Evolutionary conservation across 2,113 vertebrate genomes (phyloP), one percentile per base, ranked within the genome.

Genomic region (Pheucticus melanocephalus): DNA sequence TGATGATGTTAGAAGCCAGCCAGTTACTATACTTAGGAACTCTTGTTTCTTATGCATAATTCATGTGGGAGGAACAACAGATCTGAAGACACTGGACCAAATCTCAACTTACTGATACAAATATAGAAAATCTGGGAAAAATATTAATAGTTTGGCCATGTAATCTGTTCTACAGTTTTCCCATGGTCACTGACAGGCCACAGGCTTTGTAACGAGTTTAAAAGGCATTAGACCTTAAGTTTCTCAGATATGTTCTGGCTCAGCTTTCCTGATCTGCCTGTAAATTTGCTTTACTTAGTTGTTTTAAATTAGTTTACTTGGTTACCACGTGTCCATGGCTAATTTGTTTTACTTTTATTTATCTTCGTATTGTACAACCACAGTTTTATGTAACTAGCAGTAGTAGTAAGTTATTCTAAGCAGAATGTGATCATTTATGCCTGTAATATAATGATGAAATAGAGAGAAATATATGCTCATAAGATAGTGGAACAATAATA

Each of bases 251-350:
- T 72, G 10, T n/a, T 57, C n/a, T 73, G 31, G 40, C 28, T 66
- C 65, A 19, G 5, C 51, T 90, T 75, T 48, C 31, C 47, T 77
- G 35, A 51, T 63, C 16, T 63, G 15, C 3, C 54, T 70, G 23
- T 19, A 85, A 56, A 63, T 78, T 70, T 87, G 6, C 37, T 81
- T 65, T 44, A 61, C 5, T 60, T 83, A 6, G 8, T 59, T 68
- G 16, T 28, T 88, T 28, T 44, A 48, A 65, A 71, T 61, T 37
- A 37, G 19, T 53, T 76, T n/a, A 64, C 7, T 22, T 68, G 10
- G 8, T 68, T 77, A 72, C 10, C 30, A n/a, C 0, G 0, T 63
- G 33, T 64, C 27, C 6, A 11, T 17, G 11, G 61, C 3, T 68
- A 50, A 45, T 63, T 50, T 61, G 3, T 56, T 75, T 54, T 54